Conservation (phyloP, 2,888 invertebrate genomes). For the Aricia artaxerxes region DNA sequence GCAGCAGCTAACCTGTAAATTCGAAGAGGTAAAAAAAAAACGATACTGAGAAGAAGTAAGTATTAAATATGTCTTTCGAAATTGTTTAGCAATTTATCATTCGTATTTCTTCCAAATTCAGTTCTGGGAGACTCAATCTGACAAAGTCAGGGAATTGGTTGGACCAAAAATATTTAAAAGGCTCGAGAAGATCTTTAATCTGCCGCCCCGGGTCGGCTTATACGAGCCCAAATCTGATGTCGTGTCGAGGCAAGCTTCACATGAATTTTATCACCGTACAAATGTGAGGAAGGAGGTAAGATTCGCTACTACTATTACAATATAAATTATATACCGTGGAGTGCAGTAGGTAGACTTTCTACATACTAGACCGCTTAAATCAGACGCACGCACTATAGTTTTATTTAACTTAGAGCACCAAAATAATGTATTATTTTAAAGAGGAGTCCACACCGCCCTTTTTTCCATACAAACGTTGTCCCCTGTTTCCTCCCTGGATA, state of each 20-base stretch:
- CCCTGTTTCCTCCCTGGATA: no score
- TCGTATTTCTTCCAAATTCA: constrained; percentile 42
- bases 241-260: constrained; percentile 51
- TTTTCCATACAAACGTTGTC: no score
- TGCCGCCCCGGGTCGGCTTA: constrained; percentile 50
- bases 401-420: no score
- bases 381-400: no score
- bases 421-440: no score
- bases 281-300: background rate
- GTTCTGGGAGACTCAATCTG: constrained; percentile 69
- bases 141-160: constrained; percentile 58
- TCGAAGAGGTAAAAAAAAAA: no score
- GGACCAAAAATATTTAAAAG: constrained; percentile 61
- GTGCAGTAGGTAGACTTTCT: no score
- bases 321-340: no score
- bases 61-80: background rate
- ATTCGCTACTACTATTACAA: background rate
- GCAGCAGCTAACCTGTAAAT: no score
- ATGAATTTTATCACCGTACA: constrained; percentile 48
- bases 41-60: background rate
- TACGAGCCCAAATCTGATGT: constrained; percentile 55
- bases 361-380: no score
- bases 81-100: background rate
- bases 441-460: no score
- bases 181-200: constrained; percentile 62